A percentile compares a stretch with the other conserved stretches of the same genome.
phyloP scores from a whole-genome alignment of 1,140 invertebrate genomes.

The Phymorhynchus buccinoides region DNA sequence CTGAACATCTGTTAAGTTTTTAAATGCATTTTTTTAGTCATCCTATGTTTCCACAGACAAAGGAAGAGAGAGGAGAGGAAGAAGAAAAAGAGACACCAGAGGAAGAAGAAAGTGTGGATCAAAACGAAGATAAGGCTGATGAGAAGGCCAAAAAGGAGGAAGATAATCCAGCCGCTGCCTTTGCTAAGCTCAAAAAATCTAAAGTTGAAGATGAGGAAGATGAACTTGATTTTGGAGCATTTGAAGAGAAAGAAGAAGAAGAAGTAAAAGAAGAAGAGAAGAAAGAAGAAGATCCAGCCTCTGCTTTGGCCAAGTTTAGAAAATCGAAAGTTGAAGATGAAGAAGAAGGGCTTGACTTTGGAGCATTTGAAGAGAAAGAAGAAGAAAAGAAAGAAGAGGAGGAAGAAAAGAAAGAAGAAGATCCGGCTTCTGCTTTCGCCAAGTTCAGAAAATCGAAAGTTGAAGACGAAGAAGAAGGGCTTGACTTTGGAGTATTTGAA shows the following conservation, averaged over 20 bases:
- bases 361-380: conserved; percentile 37
- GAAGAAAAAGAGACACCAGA: conserved; percentile 10
- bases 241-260: conserved; percentile 23
- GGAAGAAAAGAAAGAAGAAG: conserved; percentile 40
- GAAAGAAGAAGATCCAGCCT: conserved; percentile 18
- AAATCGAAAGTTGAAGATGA: conserved; percentile 43
- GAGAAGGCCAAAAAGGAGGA: no score
- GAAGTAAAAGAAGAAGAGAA: conserved; percentile 36
- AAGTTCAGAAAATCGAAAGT: conserved; percentile 44
- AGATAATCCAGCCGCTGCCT: no score
- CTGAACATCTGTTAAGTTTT: conserved; percentile 4
- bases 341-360: conserved; percentile 40
- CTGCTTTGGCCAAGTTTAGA: conserved; percentile 31
- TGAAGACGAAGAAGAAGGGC: conserved; percentile 41
- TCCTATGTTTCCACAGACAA: conserved; percentile 39
- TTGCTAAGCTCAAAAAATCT: no score
- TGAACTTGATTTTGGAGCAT: no score
- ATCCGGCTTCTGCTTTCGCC: conserved; percentile 40
- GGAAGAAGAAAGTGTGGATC: conserved; percentile 27
- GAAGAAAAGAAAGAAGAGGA: conserved; percentile 34
- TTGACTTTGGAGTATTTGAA: conserved; percentile 11
- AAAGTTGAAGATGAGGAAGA: conserved; percentile 2
- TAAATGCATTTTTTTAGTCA: conserved; percentile 19
- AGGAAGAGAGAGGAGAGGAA: conserved; percentile 40
- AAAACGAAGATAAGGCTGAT: no score